These are phyloP conservation scores for Hypomecis atomaria DNA, from an alignment of 2,888 invertebrate species.

Conservation along the genomic window DNA sequence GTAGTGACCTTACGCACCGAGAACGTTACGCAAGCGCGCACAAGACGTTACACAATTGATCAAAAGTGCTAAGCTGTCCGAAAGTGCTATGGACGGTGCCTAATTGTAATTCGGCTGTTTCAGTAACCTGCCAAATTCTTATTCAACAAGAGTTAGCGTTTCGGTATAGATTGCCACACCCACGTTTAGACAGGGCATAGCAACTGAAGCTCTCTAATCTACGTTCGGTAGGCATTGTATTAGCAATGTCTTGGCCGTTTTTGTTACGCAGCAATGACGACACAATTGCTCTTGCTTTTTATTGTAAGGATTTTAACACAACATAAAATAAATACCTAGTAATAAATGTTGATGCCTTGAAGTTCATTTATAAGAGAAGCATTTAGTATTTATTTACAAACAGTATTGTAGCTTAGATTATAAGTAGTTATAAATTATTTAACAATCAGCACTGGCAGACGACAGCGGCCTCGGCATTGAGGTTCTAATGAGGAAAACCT, in stretches of 20 bases:
- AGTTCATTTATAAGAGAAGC: too few species aligned
- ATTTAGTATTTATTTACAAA: too few species aligned
- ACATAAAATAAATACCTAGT: neutral
- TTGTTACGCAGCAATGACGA: constrained; percentile 22
- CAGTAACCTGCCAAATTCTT: constrained; percentile 30
- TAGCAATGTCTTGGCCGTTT: constrained; percentile 28
- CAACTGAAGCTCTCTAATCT: constrained; percentile 41
- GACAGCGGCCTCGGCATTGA: constrained; percentile 64
- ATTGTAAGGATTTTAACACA: neutral
- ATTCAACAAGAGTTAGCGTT: constrained; percentile 33
- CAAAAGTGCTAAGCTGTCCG: constrained; percentile 29
- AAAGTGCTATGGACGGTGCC: constrained; percentile 19
- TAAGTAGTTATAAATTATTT: neutral
- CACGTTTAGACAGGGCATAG: constrained; percentile 18
- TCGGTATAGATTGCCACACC: constrained; percentile 28
- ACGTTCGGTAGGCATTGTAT: constrained; percentile 24
- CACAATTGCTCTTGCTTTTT: neutral
- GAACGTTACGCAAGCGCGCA: constrained; percentile 60
- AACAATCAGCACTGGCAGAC: constrained; percentile 33
- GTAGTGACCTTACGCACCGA: constrained; percentile 77
- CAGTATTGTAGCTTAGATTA: neutral
- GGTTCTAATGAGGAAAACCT: constrained; percentile 60
- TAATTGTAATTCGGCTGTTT: constrained; percentile 32
- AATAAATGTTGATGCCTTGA: neutral
- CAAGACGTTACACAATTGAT: constrained; percentile 57